Evolutionary conservation across 2,113 vertebrate genomes (phyloP).

Genomic region (Todiramphus saurophagus): DNA sequence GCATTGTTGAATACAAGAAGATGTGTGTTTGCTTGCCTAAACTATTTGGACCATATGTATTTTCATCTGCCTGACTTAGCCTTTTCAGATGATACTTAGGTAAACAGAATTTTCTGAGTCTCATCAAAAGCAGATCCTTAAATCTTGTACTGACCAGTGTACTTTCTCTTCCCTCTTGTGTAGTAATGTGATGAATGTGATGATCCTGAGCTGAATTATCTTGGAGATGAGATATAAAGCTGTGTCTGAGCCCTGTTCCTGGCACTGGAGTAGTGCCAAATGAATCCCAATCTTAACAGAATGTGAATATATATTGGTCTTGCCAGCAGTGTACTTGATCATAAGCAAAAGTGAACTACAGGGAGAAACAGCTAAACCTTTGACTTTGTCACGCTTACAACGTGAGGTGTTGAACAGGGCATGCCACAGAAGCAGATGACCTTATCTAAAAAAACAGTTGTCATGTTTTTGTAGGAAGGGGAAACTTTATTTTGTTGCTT

Average conservation of each 20-base stretch:
- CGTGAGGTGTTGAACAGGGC: not conserved
- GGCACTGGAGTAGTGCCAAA: not conserved
- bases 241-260: not conserved
- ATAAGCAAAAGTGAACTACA: not conserved
- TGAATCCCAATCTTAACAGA: not conserved
- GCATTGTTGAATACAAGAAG: not conserved
- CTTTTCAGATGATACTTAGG: not conserved
- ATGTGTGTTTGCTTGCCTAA: not conserved
- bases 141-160: not conserved
- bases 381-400: not conserved
- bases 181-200: not conserved
- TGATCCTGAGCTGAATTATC: not conserved
- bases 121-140: not conserved
- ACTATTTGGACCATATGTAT: not conserved
- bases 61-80: not conserved
- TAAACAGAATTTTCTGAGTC: not conserved
- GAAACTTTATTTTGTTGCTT: not conserved
- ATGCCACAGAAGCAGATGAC: not conserved
- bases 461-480: not conserved
- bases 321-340: not conserved
- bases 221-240: not conserved
- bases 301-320: not conserved
- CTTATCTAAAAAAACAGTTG: not conserved
- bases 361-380: not conserved
- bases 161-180: not conserved